Percentiles rank a stretch among this genome's conserved stretches.
phyloP scores from a whole-genome alignment of 2,797 vertebrate genomes.

The Neosalanx taihuensis region DNA sequence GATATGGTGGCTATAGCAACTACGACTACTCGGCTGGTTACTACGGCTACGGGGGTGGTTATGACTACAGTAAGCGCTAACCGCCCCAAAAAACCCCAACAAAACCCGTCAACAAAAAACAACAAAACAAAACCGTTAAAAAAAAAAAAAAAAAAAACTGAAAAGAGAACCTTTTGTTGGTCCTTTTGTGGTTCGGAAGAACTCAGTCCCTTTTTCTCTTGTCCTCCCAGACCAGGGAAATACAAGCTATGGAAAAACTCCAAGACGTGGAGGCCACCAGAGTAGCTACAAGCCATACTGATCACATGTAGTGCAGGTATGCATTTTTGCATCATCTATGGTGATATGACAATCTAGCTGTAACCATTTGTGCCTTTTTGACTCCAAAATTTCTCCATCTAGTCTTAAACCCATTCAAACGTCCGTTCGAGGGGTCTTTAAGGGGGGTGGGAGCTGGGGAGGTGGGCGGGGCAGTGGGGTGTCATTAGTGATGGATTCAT shows the following conservation, averaged over 20 bases:
- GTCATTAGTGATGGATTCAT: conserved; percentile 71
- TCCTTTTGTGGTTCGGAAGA: conserved; percentile 73
- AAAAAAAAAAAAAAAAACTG: not conserved
- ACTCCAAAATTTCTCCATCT: conserved; percentile 72
- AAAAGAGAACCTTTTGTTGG: conserved; percentile 75
- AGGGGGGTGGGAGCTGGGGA: conserved; percentile 57
- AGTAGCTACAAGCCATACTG: conserved; percentile 99
- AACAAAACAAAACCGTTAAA: not conserved
- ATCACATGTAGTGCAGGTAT: conserved; percentile 91
- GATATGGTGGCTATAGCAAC: conserved; percentile 84
- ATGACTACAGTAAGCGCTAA: conserved; percentile 91
- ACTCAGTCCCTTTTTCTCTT: conserved; percentile 81
- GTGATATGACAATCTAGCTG: conserved; percentile 78
- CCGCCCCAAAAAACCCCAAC: not conserved
- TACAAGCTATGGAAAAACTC: conserved; percentile 99
- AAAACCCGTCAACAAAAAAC: not conserved
- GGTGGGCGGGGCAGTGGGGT: conserved; percentile 62
- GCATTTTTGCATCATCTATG: conserved; percentile 69
- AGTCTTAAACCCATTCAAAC: conserved; percentile 72
- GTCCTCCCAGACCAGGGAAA: conserved; percentile 90
- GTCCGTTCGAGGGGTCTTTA: conserved; percentile 61
- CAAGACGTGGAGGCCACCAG: conserved; percentile 99
- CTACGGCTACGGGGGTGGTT: conserved; percentile 76
- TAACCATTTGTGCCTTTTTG: conserved; percentile 77
- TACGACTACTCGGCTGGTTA: conserved; percentile 91